Conservation (phyloP, 2,888 invertebrate species). For the Phengaris arion region DNA sequence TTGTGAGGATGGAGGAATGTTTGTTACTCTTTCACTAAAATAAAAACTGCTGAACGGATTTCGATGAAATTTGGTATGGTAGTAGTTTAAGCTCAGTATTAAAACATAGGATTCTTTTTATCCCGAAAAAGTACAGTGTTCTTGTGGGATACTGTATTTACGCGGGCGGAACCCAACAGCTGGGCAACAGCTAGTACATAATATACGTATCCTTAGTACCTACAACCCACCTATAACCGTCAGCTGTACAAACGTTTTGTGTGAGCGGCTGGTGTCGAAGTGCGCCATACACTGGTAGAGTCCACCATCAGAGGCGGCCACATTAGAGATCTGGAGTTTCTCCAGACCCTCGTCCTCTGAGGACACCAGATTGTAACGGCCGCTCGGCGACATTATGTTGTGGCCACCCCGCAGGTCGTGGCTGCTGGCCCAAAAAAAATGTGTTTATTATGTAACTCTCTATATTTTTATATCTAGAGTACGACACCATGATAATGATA, state of each 20-base stretch:
- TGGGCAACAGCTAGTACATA: neutral
- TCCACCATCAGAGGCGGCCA: constrained; percentile 59
- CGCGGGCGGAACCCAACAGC: too few species aligned
- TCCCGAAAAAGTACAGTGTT: too few species aligned
- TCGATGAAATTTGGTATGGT: too few species aligned
- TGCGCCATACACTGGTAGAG: constrained; percentile 65
- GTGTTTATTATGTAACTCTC: too few species aligned
- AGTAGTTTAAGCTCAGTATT: too few species aligned
- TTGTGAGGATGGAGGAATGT: too few species aligned
- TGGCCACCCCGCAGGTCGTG: constrained; percentile 61
- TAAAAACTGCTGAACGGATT: too few species aligned
- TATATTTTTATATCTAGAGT: too few species aligned
- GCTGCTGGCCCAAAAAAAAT: constrained; percentile 57
- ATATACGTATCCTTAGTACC: neutral
- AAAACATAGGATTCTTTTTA: too few species aligned
- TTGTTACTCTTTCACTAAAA: too few species aligned
- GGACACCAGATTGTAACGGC: constrained; percentile 56
- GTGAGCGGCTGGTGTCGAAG: constrained; percentile 61
- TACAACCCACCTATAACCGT: constrained; percentile 57
- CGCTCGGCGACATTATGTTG: constrained; percentile 44
- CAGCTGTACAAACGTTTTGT: constrained; percentile 59
- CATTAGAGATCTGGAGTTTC: constrained; percentile 54
- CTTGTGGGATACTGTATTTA: too few species aligned
- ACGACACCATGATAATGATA: too few species aligned
- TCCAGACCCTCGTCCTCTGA: constrained; percentile 50